phyloP scores from a whole-genome alignment of 2,113 vertebrate genomes.

The Colius striatus region DNA sequence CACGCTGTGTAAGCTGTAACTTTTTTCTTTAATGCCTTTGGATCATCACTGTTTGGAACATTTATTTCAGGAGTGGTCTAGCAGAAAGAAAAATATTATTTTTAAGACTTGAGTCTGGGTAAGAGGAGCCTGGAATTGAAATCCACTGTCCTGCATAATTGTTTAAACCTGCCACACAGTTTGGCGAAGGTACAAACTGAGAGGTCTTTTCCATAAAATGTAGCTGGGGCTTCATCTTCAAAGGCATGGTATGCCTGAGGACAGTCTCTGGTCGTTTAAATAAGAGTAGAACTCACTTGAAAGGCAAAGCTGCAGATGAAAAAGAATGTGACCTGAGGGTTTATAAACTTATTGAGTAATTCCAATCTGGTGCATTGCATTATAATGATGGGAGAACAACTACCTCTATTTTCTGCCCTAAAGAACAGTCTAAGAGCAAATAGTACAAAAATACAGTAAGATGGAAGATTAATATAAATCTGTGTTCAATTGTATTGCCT shows the following conservation, averaged over 20 bases:
- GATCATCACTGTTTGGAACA: slow-evolving; percentile 8
- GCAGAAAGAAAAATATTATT: slow-evolving; percentile 50
- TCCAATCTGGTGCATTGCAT: background rate
- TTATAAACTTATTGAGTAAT: background rate
- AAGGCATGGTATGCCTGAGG: background rate
- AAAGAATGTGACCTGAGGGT: slow-evolving; percentile 1
- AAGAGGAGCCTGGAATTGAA: slow-evolving; percentile 9
- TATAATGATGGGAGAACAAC: background rate
- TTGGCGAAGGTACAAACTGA: background rate
- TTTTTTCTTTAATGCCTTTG: slow-evolving; percentile 16
- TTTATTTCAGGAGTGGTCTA: slow-evolving; percentile 4
- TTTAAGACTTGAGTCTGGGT: slow-evolving; percentile 18
- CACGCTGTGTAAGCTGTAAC: background rate
- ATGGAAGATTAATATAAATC: background rate
- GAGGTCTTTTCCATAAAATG: slow-evolving; percentile 8
- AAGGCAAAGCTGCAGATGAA: background rate
- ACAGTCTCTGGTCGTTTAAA: slow-evolving; percentile 1
- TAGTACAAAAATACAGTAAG: background rate
- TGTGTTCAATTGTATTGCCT: background rate
- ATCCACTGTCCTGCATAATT: slow-evolving; percentile 12
- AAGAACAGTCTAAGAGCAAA: background rate
- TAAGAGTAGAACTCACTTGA: background rate
- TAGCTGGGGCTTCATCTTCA: slow-evolving; percentile 8
- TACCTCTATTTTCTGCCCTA: background rate
- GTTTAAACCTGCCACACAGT: background rate